phyloP scores from a whole-genome alignment of 1,140 invertebrate species.

The Caenorhabditis elegans region DNA sequence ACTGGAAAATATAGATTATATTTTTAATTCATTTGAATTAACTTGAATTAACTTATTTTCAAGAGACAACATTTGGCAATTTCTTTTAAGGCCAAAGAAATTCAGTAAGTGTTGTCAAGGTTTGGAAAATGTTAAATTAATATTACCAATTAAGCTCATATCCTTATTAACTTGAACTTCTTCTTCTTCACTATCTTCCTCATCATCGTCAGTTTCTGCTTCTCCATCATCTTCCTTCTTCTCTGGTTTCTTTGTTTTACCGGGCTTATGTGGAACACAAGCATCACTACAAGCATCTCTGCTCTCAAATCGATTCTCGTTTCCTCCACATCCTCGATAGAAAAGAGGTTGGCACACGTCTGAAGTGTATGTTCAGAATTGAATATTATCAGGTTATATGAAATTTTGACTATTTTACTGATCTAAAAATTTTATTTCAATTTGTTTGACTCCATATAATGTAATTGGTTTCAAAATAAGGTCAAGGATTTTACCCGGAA shows the following conservation, averaged over 20 bases:
- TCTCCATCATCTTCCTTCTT: background rate
- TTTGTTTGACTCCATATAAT: too few relatives aligned
- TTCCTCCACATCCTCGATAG: conserved; percentile 34
- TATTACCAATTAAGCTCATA: conserved; percentile 1
- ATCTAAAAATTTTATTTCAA: too few relatives aligned
- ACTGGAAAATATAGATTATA: background rate
- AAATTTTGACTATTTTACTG: too few relatives aligned
- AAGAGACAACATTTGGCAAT: too few relatives aligned
- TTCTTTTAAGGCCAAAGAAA: too few relatives aligned
- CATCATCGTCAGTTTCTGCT: background rate
- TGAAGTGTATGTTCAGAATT: background rate
- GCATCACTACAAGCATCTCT: background rate
- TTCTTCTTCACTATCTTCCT: conserved; percentile 6
- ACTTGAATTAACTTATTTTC: too few relatives aligned
- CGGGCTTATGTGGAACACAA: conserved; percentile 7
- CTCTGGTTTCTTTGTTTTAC: background rate
- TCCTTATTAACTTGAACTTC: background rate
- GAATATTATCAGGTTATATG: too few relatives aligned
- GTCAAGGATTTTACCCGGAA: too few relatives aligned
- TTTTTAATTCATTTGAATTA: too few relatives aligned
- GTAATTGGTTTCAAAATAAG: too few relatives aligned
- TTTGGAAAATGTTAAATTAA: too few relatives aligned
- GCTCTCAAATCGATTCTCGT: conserved; percentile 13
- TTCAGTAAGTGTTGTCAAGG: too few relatives aligned
- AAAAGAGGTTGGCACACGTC: conserved; percentile 34